Percentiles rank a stretch among this genome's conserved stretches.
Evolutionary conservation across 2,113 vertebrate species (phyloP).

Genomic region (Hemicordylus capensis): DNA sequence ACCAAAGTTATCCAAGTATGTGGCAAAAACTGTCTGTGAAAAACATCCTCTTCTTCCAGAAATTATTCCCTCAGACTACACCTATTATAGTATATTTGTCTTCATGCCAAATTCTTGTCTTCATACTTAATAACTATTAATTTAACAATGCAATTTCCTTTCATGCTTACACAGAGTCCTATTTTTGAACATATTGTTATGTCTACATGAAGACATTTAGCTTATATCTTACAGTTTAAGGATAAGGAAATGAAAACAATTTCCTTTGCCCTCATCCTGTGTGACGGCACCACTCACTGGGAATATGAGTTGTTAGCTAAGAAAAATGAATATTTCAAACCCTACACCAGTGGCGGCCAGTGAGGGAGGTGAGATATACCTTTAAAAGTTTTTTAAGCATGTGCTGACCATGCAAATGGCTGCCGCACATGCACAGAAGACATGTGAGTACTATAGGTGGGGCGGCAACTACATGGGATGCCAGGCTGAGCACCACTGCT

Average conservation of each 20-base stretch:
- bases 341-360: too few relatives aligned
- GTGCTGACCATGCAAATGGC: too few relatives aligned
- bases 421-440: too few relatives aligned
- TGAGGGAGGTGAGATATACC: too few relatives aligned
- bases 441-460: too few relatives aligned
- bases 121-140: neutral
- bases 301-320: too few relatives aligned
- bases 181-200: conserved; percentile 1
- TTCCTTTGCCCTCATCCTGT: too few relatives aligned
- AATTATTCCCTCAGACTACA: neutral
- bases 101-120: neutral
- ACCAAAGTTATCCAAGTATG: conserved; percentile 75
- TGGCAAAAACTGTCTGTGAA: neutral
- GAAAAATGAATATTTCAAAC: too few relatives aligned
- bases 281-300: too few relatives aligned
- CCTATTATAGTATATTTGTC: neutral
- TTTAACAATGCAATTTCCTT: neutral
- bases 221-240: neutral
- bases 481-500: too few relatives aligned
- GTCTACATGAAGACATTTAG: neutral
- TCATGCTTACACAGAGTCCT: neutral
- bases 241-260: neutral
- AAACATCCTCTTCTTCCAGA: neutral
- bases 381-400: too few relatives aligned
- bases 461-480: too few relatives aligned